A percentile compares a stretch with the other conserved stretches of the same genome.
Evolutionary conservation across 1,140 invertebrate genomes (phyloP).

Genomic region (Bombus haemorrhoidalis): DNA sequence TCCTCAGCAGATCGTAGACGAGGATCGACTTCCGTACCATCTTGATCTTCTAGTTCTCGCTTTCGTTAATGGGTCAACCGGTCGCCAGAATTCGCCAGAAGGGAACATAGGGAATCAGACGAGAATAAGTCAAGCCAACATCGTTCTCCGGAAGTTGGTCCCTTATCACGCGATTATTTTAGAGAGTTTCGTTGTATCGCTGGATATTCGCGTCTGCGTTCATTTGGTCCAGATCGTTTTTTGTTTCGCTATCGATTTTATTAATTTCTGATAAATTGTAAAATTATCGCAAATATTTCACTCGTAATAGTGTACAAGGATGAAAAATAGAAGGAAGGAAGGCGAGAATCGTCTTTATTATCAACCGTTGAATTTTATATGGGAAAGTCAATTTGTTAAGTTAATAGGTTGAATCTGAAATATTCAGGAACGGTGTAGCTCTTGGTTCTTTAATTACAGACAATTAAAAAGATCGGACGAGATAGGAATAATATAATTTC

Average conservation of each 20-base stretch:
- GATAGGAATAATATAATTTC: background rate
- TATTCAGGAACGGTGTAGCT: too few relatives aligned
- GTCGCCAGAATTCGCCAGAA: slow-evolving; percentile 4
- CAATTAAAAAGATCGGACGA: background rate
- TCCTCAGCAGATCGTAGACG: slow-evolving; percentile 70
- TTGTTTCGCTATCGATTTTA: background rate
- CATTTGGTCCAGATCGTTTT: background rate
- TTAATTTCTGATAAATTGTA: background rate
- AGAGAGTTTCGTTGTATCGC: too few relatives aligned
- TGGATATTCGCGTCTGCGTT: background rate
- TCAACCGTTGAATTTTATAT: too few relatives aligned
- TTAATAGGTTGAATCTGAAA: too few relatives aligned
- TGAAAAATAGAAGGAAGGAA: too few relatives aligned
- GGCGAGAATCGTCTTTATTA: too few relatives aligned
- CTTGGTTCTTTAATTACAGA: background rate
- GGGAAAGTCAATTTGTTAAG: too few relatives aligned
- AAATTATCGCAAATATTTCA: background rate
- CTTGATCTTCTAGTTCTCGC: background rate
- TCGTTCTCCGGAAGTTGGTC: slow-evolving; percentile 1
- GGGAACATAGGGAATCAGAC: background rate
- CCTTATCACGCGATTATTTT: background rate
- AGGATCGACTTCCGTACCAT: slow-evolving; percentile 70
- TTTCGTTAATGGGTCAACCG: slow-evolving; percentile 1
- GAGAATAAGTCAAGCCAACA: background rate
- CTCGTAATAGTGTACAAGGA: too few relatives aligned